These are phyloP conservation scores for Manis javanica DNA, from an alignment of 2,797 vertebrate genomes.

Conservation along the genomic window DNA sequence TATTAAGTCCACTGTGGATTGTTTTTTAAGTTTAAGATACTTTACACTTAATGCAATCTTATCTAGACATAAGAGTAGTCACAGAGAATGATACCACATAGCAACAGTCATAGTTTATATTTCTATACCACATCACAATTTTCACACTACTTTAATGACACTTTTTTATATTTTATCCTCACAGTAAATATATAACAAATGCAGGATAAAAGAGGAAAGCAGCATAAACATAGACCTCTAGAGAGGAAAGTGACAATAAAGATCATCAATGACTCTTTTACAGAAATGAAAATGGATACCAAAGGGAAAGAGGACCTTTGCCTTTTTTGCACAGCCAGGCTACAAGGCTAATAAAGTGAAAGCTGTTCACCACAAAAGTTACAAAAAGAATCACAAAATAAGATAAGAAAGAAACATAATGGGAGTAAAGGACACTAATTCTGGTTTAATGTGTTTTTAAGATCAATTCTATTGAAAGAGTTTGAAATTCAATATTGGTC, in stretches of 20 bases:
- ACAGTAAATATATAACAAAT: conserved; percentile 25
- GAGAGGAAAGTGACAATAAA: conserved; percentile 30
- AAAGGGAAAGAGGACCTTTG: neutral
- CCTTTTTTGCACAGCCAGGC: neutral
- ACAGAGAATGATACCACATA: neutral
- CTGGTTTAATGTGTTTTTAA: conserved; percentile 23
- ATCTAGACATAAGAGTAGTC: neutral
- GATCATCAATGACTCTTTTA: conserved; percentile 30
- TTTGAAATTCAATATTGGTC: conserved; percentile 49
- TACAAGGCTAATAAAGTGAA: neutral
- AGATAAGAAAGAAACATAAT: neutral
- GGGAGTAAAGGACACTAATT: neutral
- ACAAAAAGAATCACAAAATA: neutral
- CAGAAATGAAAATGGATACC: conserved; percentile 38
- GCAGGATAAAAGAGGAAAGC: conserved; percentile 49
- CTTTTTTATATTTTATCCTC: conserved; percentile 23
- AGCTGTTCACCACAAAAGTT: neutral
- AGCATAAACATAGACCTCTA: neutral
- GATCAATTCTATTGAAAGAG: conserved; percentile 18
- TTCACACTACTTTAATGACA: conserved; percentile 13
- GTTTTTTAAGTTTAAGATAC: neutral
- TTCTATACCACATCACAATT: neutral
- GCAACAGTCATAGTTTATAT: neutral
- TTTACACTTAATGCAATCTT: neutral
- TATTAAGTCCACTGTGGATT: neutral